A percentile compares a stretch with the other conserved stretches of the same genome.
These are phyloP conservation scores for Pseudococcus longispinus DNA, from an alignment of 2,888 invertebrate genomes.

Conservation along the genomic window DNA sequence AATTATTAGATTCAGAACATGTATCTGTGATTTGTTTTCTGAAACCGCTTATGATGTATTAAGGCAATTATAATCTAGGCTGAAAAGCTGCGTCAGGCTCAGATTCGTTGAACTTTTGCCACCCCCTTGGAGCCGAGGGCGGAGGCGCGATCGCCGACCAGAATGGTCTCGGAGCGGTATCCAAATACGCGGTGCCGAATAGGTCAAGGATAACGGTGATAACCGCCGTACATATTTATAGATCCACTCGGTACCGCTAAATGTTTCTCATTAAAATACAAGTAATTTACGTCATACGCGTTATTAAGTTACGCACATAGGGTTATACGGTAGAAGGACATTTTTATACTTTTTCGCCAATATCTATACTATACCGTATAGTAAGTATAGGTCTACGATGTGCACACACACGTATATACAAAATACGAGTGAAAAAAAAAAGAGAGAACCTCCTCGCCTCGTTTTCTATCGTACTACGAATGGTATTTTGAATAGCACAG, in stretches of 20 bases:
- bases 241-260: conserved; percentile 40
- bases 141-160: background rate
- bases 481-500: conserved; percentile 9
- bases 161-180: background rate
- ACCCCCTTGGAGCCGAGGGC: background rate
- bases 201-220: conserved; percentile 30
- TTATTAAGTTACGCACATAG: conserved; percentile 47
- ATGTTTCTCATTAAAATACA: conserved; percentile 50
- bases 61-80: conserved; percentile 23
- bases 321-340: conserved; percentile 25
- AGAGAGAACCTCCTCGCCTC: background rate
- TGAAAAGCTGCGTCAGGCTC: conserved; percentile 7
- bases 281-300: conserved; percentile 51
- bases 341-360: conserved; percentile 40
- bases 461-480: background rate
- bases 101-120: conserved; percentile 16
- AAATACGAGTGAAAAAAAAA: background rate
- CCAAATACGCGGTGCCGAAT: conserved; percentile 32
- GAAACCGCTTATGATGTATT: background rate
- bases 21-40: background rate
- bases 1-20: conserved; percentile 15
- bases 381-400: background rate
- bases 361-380: background rate
- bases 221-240: conserved; percentile 25
- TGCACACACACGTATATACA: background rate